A percentile compares a stretch with the other conserved stretches of the same genome.
Evolutionary conservation across 2,888 invertebrate species (phyloP).

Genomic region (Drosophila paucipuncta): DNA sequence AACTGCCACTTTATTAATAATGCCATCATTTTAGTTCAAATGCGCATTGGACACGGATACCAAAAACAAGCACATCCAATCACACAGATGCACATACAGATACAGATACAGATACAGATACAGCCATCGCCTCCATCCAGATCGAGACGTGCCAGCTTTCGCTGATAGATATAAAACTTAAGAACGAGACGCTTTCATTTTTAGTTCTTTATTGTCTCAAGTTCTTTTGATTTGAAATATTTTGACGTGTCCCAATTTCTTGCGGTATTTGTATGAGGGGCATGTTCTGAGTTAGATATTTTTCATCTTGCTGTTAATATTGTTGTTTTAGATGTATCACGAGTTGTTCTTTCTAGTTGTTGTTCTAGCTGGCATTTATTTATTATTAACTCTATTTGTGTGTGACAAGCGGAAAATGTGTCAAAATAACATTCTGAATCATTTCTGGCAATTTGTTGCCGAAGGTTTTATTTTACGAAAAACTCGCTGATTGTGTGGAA

Average conservation of each 20-base stretch:
- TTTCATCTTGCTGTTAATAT: constrained; percentile 8
- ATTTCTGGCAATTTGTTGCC: constrained; percentile 47
- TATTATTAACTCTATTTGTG: constrained; percentile 78
- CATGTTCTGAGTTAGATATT: constrained; percentile 15
- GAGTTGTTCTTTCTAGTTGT: constrained; percentile 20
- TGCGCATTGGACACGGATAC: constrained; percentile 30
- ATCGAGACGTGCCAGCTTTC: constrained; percentile 9
- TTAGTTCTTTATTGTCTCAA: constrained; percentile 79
- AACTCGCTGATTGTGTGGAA: constrained; percentile 26
- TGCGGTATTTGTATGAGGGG: constrained; percentile 40
- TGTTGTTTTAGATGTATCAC: constrained; percentile 15
- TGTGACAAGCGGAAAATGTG: constrained; percentile 58
- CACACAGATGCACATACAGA: constrained; percentile 2
- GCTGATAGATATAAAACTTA: constrained; percentile 24
- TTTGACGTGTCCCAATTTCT: constrained; percentile 80
- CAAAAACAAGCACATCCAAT: constrained; percentile 4
- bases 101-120: background rate
- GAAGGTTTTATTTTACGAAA: constrained; percentile 15
- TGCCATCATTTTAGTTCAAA: constrained; percentile 55
- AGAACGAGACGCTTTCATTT: constrained; percentile 67
- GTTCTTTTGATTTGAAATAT: constrained; percentile 79
- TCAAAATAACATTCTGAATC: constrained; percentile 54
- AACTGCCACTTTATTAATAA: constrained; percentile 83
- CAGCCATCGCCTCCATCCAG: no score
- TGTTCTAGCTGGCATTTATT: constrained; percentile 45